phyloP scores from a whole-genome alignment of 1,140 invertebrate genomes.

The Oedothorax gibbosus region DNA sequence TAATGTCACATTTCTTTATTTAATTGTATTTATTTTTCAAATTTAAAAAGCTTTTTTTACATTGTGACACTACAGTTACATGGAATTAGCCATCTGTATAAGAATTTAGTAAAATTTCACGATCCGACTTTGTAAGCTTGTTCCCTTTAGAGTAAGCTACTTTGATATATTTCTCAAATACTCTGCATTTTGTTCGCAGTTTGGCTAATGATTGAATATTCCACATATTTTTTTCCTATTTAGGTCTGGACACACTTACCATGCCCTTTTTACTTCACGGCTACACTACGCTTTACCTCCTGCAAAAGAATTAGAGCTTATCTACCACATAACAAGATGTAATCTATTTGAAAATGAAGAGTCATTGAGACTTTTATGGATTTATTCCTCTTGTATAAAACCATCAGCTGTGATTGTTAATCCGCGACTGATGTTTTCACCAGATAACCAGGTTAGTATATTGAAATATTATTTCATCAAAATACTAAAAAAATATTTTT shows the following conservation, averaged over 20 bases:
- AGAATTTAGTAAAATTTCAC: too few relatives aligned
- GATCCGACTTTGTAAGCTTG: too few relatives aligned
- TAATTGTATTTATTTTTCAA: too few relatives aligned
- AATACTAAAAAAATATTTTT: not conserved
- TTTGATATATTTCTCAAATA: too few relatives aligned
- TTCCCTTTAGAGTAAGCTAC: too few relatives aligned
- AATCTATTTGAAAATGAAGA: slow-evolving; percentile 21
- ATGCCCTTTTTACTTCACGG: slow-evolving; percentile 5
- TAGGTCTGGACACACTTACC: slow-evolving; percentile 25
- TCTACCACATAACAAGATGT: slow-evolving; percentile 20
- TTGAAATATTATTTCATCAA: not conserved
- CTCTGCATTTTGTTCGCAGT: too few relatives aligned
- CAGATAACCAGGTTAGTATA: slow-evolving; percentile 8
- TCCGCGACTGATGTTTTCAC: not conserved
- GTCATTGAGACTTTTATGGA: not conserved
- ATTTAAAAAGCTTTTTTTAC: too few relatives aligned
- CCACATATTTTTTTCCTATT: not conserved
- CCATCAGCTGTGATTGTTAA: not conserved
- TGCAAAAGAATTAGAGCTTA: slow-evolving; percentile 16
- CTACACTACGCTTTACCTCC: not conserved
- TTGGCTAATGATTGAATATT: too few relatives aligned
- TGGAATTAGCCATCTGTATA: not conserved
- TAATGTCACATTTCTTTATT: too few relatives aligned
- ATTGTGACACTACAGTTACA: not conserved
- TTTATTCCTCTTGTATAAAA: not conserved